phyloP scores from a whole-genome alignment of 2,888 invertebrate species.

The Papilio elwesi region DNA sequence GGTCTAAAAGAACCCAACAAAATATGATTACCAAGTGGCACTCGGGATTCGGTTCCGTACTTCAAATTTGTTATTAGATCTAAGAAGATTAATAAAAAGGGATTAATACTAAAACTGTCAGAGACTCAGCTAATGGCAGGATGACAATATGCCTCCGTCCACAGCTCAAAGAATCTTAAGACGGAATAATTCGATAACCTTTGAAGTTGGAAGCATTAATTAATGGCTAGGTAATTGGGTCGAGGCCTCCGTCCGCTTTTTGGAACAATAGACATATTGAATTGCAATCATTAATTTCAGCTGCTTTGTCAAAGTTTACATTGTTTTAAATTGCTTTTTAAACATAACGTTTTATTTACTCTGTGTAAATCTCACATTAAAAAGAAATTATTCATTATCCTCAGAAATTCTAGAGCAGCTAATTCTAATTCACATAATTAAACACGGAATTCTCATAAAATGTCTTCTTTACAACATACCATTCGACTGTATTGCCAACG shows the following conservation, averaged over 20 bases:
- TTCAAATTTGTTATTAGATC: background rate
- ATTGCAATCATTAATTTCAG: slow-evolving; percentile 37
- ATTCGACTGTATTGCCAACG: no score
- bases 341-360: no score
- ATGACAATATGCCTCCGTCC: slow-evolving; percentile 1
- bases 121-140: background rate
- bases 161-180: slow-evolving; percentile 21
- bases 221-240: slow-evolving; percentile 31
- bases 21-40: no score
- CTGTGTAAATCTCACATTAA: no score
- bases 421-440: no score
- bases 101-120: slow-evolving; percentile 12
- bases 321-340: background rate
- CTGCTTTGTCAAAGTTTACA: slow-evolving; percentile 24
- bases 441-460: no score
- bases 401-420: no score
- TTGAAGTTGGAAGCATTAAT: slow-evolving; percentile 32
- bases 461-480: no score
- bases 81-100: slow-evolving; percentile 9
- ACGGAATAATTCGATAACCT: slow-evolving; percentile 33
- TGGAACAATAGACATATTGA: slow-evolving; percentile 38
- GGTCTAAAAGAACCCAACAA: no score
- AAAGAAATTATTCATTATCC: no score
- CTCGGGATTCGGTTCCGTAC: background rate
- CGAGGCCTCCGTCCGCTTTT: slow-evolving; percentile 23